Evolutionary conservation across 2,113 vertebrate species (phyloP).

Genomic region (Stictonetta naevosa): DNA sequence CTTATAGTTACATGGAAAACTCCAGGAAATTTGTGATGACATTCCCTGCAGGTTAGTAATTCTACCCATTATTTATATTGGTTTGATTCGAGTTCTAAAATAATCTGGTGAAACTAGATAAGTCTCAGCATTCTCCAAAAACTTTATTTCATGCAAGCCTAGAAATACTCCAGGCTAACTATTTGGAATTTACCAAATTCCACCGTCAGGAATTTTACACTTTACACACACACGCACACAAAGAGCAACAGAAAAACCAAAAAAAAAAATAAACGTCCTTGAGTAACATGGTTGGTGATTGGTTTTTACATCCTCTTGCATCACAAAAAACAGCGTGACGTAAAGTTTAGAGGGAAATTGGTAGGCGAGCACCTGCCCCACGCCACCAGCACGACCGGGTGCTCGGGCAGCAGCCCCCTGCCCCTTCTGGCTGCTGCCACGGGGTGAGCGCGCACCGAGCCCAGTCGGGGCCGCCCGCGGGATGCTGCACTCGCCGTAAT

Average conservation of each 20-base stretch:
- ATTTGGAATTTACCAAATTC: slow-evolving; percentile 56
- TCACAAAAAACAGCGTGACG: not conserved
- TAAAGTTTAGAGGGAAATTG: not conserved
- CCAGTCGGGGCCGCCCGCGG: not conserved
- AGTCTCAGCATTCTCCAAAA: slow-evolving; percentile 74
- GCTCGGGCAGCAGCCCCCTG: not conserved
- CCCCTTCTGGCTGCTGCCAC: not conserved
- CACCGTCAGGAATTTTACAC: not conserved
- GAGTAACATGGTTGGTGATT: not conserved
- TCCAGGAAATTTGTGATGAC: slow-evolving; percentile 86
- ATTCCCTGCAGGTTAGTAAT: slow-evolving; percentile 85
- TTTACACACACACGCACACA: not conserved
- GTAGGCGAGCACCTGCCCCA: not conserved
- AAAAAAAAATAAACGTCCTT: not conserved
- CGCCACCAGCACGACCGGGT: slow-evolving; percentile 12
- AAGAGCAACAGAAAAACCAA: not conserved
- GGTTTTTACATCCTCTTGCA: not conserved
- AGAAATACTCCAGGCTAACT: slow-evolving; percentile 57
- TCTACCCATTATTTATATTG: slow-evolving; percentile 83
- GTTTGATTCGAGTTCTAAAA: slow-evolving; percentile 79
- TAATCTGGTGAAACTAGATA: slow-evolving; percentile 75
- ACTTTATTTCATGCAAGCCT: slow-evolving; percentile 53
- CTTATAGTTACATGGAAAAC: slow-evolving; percentile 74
- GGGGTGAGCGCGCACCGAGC: not conserved
- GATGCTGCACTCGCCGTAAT: not conserved